A percentile compares a stretch with the other conserved stretches of the same genome.
phyloP scores from a whole-genome alignment of 2,888 invertebrate genomes.

The Xestoiulus laeticollis region DNA sequence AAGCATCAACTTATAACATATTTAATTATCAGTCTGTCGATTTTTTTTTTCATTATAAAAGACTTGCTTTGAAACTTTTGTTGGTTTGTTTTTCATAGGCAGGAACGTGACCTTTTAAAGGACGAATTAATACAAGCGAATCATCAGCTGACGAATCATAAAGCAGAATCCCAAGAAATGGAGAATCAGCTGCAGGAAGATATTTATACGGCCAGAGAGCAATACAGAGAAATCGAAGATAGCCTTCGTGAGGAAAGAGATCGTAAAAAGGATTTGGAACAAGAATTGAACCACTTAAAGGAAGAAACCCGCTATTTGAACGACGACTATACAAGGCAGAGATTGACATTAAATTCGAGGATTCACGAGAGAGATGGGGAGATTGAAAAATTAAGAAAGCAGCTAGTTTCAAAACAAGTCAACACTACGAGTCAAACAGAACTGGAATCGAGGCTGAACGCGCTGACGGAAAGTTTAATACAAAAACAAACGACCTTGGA shows the following conservation, averaged over 20 bases:
- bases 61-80: constrained; percentile 58
- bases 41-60: not conserved
- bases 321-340: constrained; percentile 69
- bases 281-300: constrained; percentile 65
- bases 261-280: constrained; percentile 64
- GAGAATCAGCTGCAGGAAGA: constrained; percentile 67
- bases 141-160: constrained; percentile 64
- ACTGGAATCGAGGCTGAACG: constrained; percentile 66
- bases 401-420: constrained; percentile 54
- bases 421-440: constrained; percentile 61
- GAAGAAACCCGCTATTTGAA: constrained; percentile 69
- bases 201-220: constrained; percentile 64
- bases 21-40: no score
- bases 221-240: constrained; percentile 66
- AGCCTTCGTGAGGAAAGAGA: constrained; percentile 65
- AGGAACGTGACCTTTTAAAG: constrained; percentile 70
- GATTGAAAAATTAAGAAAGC: constrained; percentile 69
- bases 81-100: constrained; percentile 60
- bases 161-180: constrained; percentile 67
- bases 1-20: no score
- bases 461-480: constrained; percentile 82
- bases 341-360: constrained; percentile 66
- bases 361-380: constrained; percentile 70
- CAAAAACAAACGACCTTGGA: constrained; percentile 88
- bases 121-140: constrained; percentile 70